phyloP scores from a whole-genome alignment of 2,888 invertebrate genomes.

The Chrysotoxum bicinctum region DNA sequence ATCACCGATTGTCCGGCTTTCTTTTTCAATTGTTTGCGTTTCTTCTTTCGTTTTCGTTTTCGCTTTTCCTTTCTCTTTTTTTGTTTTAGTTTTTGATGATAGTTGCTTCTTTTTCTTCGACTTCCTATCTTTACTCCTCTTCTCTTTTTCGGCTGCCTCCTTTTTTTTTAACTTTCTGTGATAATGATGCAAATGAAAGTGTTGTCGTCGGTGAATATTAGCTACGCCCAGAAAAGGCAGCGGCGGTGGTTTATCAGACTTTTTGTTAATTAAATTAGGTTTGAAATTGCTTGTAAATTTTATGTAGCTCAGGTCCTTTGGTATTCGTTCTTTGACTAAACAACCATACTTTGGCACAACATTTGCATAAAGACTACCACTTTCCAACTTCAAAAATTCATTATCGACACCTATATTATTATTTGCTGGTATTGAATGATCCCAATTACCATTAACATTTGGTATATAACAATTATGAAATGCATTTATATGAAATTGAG shows the following conservation, averaged over 20 bases:
- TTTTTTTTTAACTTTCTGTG: slow-evolving; percentile 43
- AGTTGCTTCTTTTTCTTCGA: background rate
- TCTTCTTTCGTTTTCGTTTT: background rate
- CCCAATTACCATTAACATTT: slow-evolving; percentile 85
- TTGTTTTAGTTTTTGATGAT: background rate
- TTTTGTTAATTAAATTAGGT: slow-evolving; percentile 59
- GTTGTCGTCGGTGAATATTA: slow-evolving; percentile 45
- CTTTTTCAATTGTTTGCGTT: background rate
- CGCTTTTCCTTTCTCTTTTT: background rate
- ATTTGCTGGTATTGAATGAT: slow-evolving; percentile 75
- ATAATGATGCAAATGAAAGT: slow-evolving; percentile 46
- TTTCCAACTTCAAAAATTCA: slow-evolving; percentile 6
- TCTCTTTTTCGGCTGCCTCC: background rate
- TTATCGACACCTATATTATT: background rate
- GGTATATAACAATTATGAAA: slow-evolving; percentile 84
- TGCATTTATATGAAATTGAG: slow-evolving; percentile 83
- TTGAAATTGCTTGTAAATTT: slow-evolving; percentile 74
- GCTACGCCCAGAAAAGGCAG: slow-evolving; percentile 78
- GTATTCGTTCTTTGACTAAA: slow-evolving; percentile 77
- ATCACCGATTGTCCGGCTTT: background rate
- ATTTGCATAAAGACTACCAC: slow-evolving; percentile 74
- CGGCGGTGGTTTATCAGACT: slow-evolving; percentile 69
- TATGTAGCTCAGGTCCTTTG: slow-evolving; percentile 78
- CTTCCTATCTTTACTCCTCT: slow-evolving; percentile 1
- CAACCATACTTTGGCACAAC: slow-evolving; percentile 80